phyloP scores from a whole-genome alignment of 2,888 invertebrate species.

The Drosophila paracracens region DNA sequence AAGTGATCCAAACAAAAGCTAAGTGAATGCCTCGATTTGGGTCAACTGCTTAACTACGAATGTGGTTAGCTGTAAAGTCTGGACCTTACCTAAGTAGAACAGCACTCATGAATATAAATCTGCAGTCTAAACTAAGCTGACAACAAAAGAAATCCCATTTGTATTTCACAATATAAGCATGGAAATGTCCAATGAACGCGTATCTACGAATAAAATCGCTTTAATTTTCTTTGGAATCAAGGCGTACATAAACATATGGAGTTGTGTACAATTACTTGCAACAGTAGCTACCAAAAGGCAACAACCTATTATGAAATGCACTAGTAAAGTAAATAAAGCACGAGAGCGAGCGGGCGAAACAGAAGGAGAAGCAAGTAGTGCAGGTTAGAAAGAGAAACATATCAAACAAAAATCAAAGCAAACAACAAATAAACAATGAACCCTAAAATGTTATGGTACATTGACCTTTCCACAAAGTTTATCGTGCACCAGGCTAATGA shows the following conservation, averaged over 20 bases:
- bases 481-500: conserved; percentile 53
- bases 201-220: conserved; percentile 38
- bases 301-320: conserved; percentile 64
- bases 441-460: conserved; percentile 66
- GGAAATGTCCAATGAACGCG: conserved; percentile 11
- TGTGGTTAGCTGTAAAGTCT: conserved; percentile 17
- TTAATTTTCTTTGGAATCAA: conserved; percentile 49
- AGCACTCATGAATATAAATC: conserved; percentile 22
- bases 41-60: conserved; percentile 23
- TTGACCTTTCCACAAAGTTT: conserved; percentile 63
- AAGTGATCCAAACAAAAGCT: neutral
- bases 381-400: conserved; percentile 7
- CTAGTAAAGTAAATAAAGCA: conserved; percentile 27
- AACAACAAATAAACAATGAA: conserved; percentile 68
- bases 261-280: conserved; percentile 22
- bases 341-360: neutral
- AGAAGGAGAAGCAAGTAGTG: neutral
- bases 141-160: conserved; percentile 32
- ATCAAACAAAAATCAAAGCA: conserved; percentile 46
- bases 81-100: conserved; percentile 2
- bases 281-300: conserved; percentile 35
- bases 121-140: neutral
- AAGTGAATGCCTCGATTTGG: conserved; percentile 24
- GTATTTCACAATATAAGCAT: conserved; percentile 45
- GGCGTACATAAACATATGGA: conserved; percentile 16